Evolutionary conservation across 2,113 vertebrate species (phyloP).

Genomic region (Phoenicopterus ruber): DNA sequence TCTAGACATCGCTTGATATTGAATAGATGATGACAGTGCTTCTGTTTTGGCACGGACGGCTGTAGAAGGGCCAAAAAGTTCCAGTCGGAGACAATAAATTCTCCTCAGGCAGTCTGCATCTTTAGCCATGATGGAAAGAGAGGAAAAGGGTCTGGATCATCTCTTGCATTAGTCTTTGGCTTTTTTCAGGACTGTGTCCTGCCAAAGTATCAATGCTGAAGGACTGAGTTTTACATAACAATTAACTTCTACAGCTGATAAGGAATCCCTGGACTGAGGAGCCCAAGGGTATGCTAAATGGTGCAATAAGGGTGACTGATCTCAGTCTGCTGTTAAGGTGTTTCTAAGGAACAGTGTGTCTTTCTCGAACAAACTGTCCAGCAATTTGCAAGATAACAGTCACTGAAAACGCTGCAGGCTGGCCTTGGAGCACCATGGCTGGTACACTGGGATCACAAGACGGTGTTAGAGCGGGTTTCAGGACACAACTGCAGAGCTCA

Average conservation of each 20-base stretch:
- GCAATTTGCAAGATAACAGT: not conserved
- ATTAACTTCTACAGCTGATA: not conserved
- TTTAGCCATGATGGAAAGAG: not conserved
- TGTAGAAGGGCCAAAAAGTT: not conserved
- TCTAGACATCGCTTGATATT: not conserved
- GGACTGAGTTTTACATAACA: not conserved
- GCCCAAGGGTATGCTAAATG: not conserved
- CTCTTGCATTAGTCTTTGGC: not conserved
- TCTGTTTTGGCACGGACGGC: not conserved
- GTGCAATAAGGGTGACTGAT: not conserved
- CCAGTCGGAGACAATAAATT: not conserved
- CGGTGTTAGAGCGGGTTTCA: not conserved
- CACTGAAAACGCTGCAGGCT: not conserved
- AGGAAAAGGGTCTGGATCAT: not conserved
- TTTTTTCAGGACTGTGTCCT: not conserved
- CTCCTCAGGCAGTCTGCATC: not conserved
- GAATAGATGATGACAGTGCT: not conserved
- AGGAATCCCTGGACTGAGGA: not conserved
- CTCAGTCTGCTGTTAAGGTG: not conserved
- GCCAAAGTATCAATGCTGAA: not conserved
- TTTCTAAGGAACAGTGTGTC: not conserved
- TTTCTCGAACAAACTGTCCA: not conserved
- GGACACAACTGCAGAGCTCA: not conserved
- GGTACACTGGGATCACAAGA: not conserved
- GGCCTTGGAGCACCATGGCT: not conserved